phyloP scores from a whole-genome alignment of 1,140 invertebrate species.

The Drosophila sp. region DNA sequence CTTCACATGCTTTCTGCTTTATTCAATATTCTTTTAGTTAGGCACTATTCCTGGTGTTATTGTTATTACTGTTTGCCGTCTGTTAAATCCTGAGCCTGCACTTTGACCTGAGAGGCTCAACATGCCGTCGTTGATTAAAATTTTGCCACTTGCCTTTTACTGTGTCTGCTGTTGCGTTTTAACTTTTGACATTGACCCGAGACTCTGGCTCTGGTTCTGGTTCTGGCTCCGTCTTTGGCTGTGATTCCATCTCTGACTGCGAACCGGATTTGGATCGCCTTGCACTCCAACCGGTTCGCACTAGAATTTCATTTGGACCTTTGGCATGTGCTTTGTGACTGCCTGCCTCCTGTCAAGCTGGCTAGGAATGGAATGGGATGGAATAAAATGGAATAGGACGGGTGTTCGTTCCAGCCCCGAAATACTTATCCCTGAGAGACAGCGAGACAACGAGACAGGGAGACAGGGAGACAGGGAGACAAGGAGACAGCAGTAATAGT shows the following conservation, averaged over 20 bases:
- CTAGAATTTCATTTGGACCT: constrained; percentile 61
- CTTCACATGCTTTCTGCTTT: constrained; percentile 51
- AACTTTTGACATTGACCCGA: constrained; percentile 69
- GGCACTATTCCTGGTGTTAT: background rate
- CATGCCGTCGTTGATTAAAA: constrained; percentile 69
- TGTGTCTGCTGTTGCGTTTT: constrained; percentile 52
- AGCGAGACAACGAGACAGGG: no score
- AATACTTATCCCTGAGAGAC: constrained; percentile 54
- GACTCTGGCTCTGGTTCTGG: constrained; percentile 3
- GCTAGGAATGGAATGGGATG: no score
- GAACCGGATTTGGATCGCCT: constrained; percentile 40
- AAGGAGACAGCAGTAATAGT: constrained; percentile 59
- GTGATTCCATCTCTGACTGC: constrained; percentile 2
- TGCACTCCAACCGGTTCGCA: constrained; percentile 59
- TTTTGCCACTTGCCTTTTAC: constrained; percentile 72
- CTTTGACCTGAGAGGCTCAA: constrained; percentile 43
- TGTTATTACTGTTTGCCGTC: constrained; percentile 29
- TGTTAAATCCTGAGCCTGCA: constrained; percentile 49
- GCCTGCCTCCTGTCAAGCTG: background rate
- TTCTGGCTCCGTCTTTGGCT: constrained; percentile 1
- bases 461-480: no score
- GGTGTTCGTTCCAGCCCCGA: constrained; percentile 17
- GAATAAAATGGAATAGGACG: no score
- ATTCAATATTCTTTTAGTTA: constrained; percentile 31
- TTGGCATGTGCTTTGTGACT: constrained; percentile 53